A percentile compares a stretch with the other conserved stretches of the same genome.
Conservation (phyloP, 2,113 vertebrate genomes). For the Prinia subflava region DNA sequence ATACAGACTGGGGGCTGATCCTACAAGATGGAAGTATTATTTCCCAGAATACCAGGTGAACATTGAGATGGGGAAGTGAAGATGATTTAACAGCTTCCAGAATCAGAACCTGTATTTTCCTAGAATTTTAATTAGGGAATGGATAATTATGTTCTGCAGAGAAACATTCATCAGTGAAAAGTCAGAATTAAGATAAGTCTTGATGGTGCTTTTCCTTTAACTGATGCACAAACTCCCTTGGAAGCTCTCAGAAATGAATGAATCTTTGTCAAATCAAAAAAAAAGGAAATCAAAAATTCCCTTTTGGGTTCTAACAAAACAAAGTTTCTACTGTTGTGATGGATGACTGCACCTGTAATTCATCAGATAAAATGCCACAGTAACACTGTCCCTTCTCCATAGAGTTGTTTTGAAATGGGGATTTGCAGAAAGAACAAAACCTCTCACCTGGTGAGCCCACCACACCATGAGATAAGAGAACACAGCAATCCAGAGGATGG, state of each 20-base stretch:
- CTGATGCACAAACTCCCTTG: background rate
- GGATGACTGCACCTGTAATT: conserved; percentile 10
- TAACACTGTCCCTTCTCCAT: background rate
- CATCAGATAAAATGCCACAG: background rate
- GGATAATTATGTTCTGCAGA: background rate
- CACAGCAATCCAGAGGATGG: conserved; percentile 90
- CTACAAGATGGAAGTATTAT: background rate
- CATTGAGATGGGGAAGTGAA: background rate
- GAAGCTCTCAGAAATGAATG: background rate
- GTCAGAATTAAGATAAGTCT: conserved; percentile 3
- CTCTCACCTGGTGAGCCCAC: conserved; percentile 97
- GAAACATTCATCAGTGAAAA: background rate
- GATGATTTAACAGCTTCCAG: background rate
- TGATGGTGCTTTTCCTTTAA: background rate
- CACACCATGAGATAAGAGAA: conserved; percentile 99
- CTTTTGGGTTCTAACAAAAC: background rate
- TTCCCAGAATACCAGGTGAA: background rate
- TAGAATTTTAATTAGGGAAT: conserved; percentile 10
- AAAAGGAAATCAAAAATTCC: background rate
- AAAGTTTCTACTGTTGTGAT: background rate
- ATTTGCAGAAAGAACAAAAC: background rate
- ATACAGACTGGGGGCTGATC: background rate
- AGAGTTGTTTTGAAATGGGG: background rate
- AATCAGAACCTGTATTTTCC: background rate
- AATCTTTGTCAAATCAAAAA: background rate